Evolutionary conservation across 1,140 invertebrate genomes (phyloP), one percentile per base, ranked within the genome.

Genomic region (Pararge aegeria): DNA sequence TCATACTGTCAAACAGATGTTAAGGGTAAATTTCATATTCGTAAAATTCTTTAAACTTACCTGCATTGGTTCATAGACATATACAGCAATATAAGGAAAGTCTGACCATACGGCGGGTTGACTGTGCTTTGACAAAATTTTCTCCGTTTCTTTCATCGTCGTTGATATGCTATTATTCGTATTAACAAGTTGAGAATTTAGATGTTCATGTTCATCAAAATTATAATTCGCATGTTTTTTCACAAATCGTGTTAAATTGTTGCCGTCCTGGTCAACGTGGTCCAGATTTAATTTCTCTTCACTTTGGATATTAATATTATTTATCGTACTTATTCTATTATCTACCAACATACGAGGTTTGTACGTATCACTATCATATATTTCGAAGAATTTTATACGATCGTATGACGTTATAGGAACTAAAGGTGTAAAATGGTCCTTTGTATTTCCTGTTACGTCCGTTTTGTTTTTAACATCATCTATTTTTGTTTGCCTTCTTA

Each of bases 351-450:
- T 30, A 7, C 7, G 15, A 21, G 63, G 44, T 37, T 44, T 54
- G 24, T 65, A 46, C n/a, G 77, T 83, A 24, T 83, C 61, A 19
- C 49, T 76, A 42, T 88, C 85, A 70, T 85, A 86, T 12, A 85
- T 68, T 68, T 88, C 83, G 60, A 88, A 88, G 61, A 88, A 86
- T 27, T 78, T 86, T 51, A 88, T 75, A 66, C 68, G 83, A 48
- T 88, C 83, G 27, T 78, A 65, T 16, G 51, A 19, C 7, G 73
- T 77, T 21, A 68, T 48, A 9, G 20, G 7, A 7, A 64, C 13
- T 30, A 15, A 21, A 34, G 27, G 19, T 48, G 12, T 37, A 9
- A 21, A 20, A 30, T 4, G 13, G 0, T 34, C 24, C 27, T 13
- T 29, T 59, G 52, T 16, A 20, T 13, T 7, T 52, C 30, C 18